phyloP scores from a whole-genome alignment of 1,140 invertebrate genomes.

The Anthonomus grandis region DNA sequence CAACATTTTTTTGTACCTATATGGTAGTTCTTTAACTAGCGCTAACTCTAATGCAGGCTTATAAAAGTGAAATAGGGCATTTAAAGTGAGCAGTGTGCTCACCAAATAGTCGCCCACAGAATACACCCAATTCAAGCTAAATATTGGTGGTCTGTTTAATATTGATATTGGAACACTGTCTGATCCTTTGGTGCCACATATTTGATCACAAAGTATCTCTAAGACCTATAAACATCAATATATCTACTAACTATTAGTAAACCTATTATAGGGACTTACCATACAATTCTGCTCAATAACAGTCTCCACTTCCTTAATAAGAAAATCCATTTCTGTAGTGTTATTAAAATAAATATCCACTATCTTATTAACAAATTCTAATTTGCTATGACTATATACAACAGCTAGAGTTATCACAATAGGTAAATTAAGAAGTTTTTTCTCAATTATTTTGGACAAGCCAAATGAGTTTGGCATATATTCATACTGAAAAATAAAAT shows the following conservation, averaged over 20 bases:
- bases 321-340: slow-evolving; percentile 30
- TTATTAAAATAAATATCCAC: slow-evolving; percentile 34
- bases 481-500: slow-evolving; percentile 36
- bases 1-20: slow-evolving; percentile 27
- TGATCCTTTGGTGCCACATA: slow-evolving; percentile 38
- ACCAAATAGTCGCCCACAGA: slow-evolving; percentile 37
- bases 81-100: slow-evolving; percentile 29
- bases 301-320: slow-evolving; percentile 36
- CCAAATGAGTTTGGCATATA: slow-evolving; percentile 38
- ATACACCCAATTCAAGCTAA: slow-evolving; percentile 43
- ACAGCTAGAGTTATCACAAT: slow-evolving; percentile 37
- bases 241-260: slow-evolving; percentile 5
- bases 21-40: slow-evolving; percentile 31
- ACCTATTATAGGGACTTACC: slow-evolving; percentile 28
- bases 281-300: slow-evolving; percentile 33
- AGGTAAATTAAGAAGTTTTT: slow-evolving; percentile 37
- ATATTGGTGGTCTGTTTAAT: slow-evolving; percentile 33
- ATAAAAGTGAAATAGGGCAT: slow-evolving; percentile 33
- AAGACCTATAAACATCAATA: slow-evolving; percentile 41
- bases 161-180: slow-evolving; percentile 37
- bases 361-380: slow-evolving; percentile 36
- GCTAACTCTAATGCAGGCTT: slow-evolving; percentile 30
- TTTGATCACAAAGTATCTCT: slow-evolving; percentile 40
- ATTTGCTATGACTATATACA: slow-evolving; percentile 35
- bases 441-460: slow-evolving; percentile 34